phyloP scores from a whole-genome alignment of 2,888 invertebrate species.

The Phengaris alcon region DNA sequence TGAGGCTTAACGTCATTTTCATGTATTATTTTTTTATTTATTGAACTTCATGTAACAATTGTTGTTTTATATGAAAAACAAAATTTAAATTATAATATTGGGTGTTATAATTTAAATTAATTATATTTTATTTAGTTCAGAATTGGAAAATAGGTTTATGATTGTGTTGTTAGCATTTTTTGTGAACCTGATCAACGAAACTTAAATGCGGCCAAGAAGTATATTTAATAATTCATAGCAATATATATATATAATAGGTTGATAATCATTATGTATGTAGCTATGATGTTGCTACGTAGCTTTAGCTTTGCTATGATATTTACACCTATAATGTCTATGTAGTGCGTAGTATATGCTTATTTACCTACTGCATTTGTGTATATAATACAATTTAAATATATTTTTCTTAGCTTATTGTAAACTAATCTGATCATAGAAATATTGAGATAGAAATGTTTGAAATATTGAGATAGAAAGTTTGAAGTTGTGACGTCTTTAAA shows the following conservation, averaged over 20 bases:
- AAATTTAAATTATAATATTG: too few relatives aligned
- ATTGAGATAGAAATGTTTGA: too few relatives aligned
- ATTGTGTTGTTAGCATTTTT: neutral
- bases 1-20: too few relatives aligned
- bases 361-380: neutral
- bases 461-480: too few relatives aligned
- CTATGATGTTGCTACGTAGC: neutral
- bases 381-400: neutral
- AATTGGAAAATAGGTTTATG: neutral
- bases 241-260: neutral
- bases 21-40: neutral
- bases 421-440: too few relatives aligned
- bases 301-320: slow-evolving; percentile 17
- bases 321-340: neutral
- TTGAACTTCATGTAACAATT: neutral
- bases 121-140: neutral
- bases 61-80: neutral
- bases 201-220: slow-evolving; percentile 19
- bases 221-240: neutral
- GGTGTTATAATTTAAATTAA: neutral
- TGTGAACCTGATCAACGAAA: slow-evolving; percentile 18
- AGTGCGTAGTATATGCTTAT: neutral
- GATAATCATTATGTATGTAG: neutral
- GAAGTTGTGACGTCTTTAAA: too few relatives aligned
- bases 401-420: neutral